phyloP scores from a whole-genome alignment of 2,797 vertebrate species.

The Typhlichthys subterraneus region DNA sequence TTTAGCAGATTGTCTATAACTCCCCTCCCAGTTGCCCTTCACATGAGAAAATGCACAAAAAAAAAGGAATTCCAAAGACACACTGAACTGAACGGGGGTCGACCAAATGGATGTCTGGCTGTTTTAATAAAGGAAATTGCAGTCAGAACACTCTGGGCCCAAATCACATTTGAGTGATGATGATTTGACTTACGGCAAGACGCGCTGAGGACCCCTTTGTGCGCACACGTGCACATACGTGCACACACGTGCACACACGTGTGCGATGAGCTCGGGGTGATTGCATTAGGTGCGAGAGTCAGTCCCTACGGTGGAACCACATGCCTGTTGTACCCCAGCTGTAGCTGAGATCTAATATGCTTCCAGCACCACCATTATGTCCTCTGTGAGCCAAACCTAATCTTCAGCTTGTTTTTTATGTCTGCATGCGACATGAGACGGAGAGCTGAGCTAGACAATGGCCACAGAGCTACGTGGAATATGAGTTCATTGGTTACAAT shows the following conservation, averaged over 20 bases:
- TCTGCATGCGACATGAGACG: slow-evolving; percentile 49
- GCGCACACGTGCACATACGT: slow-evolving; percentile 13
- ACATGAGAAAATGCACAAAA: slow-evolving; percentile 18
- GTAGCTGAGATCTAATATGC: slow-evolving; percentile 78
- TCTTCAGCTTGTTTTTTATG: slow-evolving; percentile 60
- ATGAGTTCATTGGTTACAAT: neutral
- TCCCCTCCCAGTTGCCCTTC: slow-evolving; percentile 39
- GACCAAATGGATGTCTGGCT: slow-evolving; percentile 36
- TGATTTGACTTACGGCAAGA: slow-evolving; percentile 56
- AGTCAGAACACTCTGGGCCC: slow-evolving; percentile 60
- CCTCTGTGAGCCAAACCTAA: slow-evolving; percentile 72
- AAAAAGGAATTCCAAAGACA: neutral
- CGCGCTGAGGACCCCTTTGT: slow-evolving; percentile 54
- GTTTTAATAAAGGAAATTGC: slow-evolving; percentile 68
- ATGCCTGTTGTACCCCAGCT: slow-evolving; percentile 74
- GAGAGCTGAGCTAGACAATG: slow-evolving; percentile 39
- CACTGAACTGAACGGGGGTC: slow-evolving; percentile 27
- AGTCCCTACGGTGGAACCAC: slow-evolving; percentile 69
- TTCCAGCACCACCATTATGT: slow-evolving; percentile 65
- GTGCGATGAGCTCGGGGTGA: slow-evolving; percentile 67
- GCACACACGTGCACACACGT: slow-evolving; percentile 12
- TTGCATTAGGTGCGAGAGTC: slow-evolving; percentile 75
- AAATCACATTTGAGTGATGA: slow-evolving; percentile 73
- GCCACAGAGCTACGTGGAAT: slow-evolving; percentile 12
- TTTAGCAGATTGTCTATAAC: slow-evolving; percentile 68